These are phyloP conservation scores for Caenorhabditis afra DNA, from an alignment of 2,888 invertebrate species.

Conservation along the genomic window DNA sequence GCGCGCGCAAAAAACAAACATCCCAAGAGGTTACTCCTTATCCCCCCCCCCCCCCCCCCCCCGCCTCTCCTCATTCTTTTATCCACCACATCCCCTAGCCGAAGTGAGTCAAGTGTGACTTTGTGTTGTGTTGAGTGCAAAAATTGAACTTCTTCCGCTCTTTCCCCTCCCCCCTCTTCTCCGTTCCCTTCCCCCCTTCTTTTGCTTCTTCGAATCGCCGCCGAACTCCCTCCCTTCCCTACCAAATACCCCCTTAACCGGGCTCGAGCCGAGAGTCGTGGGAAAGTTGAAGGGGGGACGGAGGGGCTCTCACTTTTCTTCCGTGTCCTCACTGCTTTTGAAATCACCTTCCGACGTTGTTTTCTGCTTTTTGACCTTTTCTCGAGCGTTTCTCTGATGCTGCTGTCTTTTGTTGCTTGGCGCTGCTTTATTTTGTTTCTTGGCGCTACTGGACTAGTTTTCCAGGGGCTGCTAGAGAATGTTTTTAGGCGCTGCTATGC, in stretches of 20 bases:
- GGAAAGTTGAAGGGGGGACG: slow-evolving; percentile 22
- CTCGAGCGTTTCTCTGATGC: neutral
- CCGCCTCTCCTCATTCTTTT: neutral
- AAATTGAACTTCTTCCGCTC: slow-evolving; percentile 2
- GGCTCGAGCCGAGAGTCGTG: slow-evolving; percentile 14
- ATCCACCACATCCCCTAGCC: neutral
- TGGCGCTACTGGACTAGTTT: no score
- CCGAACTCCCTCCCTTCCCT: no score
- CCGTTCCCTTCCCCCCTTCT: neutral
- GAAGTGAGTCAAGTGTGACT: neutral
- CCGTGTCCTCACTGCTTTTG: slow-evolving; percentile 5
- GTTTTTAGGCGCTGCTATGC: no score
- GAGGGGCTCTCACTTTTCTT: neutral
- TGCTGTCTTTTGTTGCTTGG: no score
- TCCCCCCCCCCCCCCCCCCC: slow-evolving; percentile 11
- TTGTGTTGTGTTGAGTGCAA: neutral
- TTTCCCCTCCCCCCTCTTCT: slow-evolving; percentile 6
- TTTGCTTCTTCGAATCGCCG: neutral
- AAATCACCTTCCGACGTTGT: neutral
- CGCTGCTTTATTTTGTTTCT: no score
- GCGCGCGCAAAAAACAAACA: slow-evolving; percentile 36
- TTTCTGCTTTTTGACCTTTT: neutral
- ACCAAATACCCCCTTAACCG: no score
- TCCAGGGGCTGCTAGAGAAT: no score
- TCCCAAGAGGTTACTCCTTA: slow-evolving; percentile 26